Percentiles rank a stretch among this genome's conserved stretches.
phyloP scores from a whole-genome alignment of 2,888 invertebrate genomes.

The Luperina nickerlii region DNA sequence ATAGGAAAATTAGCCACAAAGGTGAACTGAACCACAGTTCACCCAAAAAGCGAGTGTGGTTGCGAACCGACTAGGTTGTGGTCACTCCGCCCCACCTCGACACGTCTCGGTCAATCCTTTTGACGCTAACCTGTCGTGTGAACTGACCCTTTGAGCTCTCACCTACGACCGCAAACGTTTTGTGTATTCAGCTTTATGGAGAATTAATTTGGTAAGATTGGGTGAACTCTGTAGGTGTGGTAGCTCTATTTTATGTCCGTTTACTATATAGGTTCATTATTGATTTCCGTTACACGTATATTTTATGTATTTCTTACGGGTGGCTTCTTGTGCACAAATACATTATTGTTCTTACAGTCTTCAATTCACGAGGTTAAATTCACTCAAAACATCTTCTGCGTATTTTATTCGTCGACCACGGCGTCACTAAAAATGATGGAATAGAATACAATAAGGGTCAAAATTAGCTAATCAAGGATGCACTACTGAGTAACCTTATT shows the following conservation, averaged over 20 bases:
- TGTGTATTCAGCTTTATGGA: conserved; percentile 80
- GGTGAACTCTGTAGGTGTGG: conserved; percentile 36
- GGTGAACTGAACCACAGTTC: conserved; percentile 65
- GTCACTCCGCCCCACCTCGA: conserved; percentile 76
- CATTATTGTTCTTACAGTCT: not conserved
- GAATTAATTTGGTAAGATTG: conserved; percentile 71
- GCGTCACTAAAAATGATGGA: not conserved
- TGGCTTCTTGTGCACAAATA: not conserved
- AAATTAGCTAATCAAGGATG: not conserved
- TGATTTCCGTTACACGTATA: conserved; percentile 9
- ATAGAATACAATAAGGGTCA: not conserved
- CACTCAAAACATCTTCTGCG: not conserved
- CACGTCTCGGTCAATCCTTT: conserved; percentile 86
- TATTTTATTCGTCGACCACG: not conserved
- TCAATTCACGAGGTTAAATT: not conserved
- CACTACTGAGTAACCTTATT: not conserved
- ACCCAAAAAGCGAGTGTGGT: conserved; percentile 77
- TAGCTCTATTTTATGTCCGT: conserved; percentile 6
- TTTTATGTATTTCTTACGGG: not conserved
- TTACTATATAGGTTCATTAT: conserved; percentile 10
- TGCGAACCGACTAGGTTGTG: conserved; percentile 80
- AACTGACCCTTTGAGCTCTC: conserved; percentile 87
- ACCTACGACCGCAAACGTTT: conserved; percentile 88
- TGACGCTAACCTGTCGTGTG: conserved; percentile 82
- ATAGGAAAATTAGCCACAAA: conserved; percentile 71